Conservation (phyloP, 2,113 vertebrate species). For the Eira barbara region DNA sequence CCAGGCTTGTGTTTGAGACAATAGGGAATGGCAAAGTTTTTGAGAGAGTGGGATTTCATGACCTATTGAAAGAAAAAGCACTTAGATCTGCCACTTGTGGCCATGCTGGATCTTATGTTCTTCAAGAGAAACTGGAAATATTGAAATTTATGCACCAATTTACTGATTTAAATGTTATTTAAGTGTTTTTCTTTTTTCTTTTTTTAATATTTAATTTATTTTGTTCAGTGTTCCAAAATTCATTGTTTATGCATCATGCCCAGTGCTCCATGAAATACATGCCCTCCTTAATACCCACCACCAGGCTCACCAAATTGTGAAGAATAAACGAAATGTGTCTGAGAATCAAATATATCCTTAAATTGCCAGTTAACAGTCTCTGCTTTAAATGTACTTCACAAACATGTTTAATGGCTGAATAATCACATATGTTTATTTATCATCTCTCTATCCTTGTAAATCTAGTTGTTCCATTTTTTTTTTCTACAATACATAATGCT, state of each 20-base stretch:
- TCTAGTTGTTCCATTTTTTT: neutral
- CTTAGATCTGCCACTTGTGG: neutral
- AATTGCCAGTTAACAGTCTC: neutral
- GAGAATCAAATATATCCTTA: neutral
- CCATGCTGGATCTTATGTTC: neutral
- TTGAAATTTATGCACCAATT: neutral
- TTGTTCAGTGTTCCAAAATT: too few species aligned
- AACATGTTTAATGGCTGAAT: neutral
- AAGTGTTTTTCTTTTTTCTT: neutral
- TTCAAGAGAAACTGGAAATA: neutral
- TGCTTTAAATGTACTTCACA: neutral
- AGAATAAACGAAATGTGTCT: neutral
- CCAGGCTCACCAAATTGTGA: neutral
- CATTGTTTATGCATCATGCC: too few species aligned
- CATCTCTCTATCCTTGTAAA: neutral
- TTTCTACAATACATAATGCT: neutral
- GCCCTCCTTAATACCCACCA: too few species aligned
- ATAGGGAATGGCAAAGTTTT: neutral
- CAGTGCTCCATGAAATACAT: too few species aligned
- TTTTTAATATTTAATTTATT: too few species aligned
- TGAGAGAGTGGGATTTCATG: neutral
- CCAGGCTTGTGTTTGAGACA: neutral
- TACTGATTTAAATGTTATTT: neutral
- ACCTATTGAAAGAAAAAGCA: neutral
- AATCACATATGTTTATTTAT: neutral